phyloP scores from a whole-genome alignment of 2,888 invertebrate genomes.

The Stenodera caucasica region DNA sequence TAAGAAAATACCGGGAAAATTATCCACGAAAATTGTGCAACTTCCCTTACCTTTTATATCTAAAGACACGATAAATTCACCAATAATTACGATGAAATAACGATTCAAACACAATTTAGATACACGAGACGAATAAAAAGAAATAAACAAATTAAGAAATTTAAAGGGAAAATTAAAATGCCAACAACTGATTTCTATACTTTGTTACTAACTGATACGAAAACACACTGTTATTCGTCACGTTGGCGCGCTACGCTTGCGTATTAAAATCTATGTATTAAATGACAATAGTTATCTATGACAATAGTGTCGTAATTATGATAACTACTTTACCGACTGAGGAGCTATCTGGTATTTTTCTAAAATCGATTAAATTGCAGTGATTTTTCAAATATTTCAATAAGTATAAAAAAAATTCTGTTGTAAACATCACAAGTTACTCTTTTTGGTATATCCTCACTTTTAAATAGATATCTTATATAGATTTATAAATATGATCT shows the following conservation, averaged over 20 bases:
- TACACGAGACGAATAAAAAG: not conserved
- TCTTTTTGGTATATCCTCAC: too few species aligned
- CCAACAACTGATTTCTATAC: not conserved
- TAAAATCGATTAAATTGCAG: too few species aligned
- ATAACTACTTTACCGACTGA: too few species aligned
- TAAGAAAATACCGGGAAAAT: conserved; percentile 18
- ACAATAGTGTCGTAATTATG: too few species aligned
- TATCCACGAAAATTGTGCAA: not conserved
- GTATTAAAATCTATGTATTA: not conserved
- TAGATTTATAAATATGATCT: too few species aligned
- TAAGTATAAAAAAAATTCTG: too few species aligned
- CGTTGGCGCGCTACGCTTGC: conserved; percentile 10
- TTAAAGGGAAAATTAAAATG: not conserved
- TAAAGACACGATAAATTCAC: not conserved
- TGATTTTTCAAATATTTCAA: too few species aligned
- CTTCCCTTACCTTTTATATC: conserved; percentile 7
- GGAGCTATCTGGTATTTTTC: too few species aligned
- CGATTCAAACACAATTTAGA: not conserved
- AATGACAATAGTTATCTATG: too few species aligned
- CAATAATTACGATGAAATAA: not conserved
- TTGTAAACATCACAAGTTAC: too few species aligned
- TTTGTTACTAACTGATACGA: conserved; percentile 2
- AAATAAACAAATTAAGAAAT: not conserved
- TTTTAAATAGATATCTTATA: too few species aligned
- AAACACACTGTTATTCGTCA: not conserved